phyloP scores from a whole-genome alignment of 2,797 vertebrate genomes.

The Cynodonichthys magdalenae region DNA sequence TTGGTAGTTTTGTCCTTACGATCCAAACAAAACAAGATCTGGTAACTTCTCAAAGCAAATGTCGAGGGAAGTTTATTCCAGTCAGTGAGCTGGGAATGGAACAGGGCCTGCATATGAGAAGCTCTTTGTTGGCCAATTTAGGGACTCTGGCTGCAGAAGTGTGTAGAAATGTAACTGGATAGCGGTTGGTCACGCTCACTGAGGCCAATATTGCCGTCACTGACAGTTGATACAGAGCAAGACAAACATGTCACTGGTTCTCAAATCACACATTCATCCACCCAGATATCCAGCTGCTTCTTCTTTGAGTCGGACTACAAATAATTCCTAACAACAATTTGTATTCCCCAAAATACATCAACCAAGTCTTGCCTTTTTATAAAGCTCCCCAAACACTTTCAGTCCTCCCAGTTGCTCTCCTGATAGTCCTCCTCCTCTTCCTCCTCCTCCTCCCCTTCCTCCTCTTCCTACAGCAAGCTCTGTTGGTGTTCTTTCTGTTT shows the following conservation, averaged over 20 bases:
- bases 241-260: constrained; percentile 24
- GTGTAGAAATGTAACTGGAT: constrained; percentile 33
- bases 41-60: constrained; percentile 7
- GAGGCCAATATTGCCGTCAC: constrained; percentile 22
- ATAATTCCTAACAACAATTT: constrained; percentile 4
- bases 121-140: constrained; percentile 41
- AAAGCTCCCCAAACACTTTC: constrained; percentile 28
- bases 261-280: constrained; percentile 18
- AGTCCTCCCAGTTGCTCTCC: constrained; percentile 25
- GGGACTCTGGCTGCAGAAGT: constrained; percentile 14
- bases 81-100: constrained; percentile 27
- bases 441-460: constrained; percentile 18
- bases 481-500: constrained; percentile 44
- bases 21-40: constrained; percentile 10
- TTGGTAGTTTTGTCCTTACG: neutral
- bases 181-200: constrained; percentile 53
- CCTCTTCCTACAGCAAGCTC: constrained; percentile 33
- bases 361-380: constrained; percentile 10
- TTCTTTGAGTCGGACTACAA: constrained; percentile 4
- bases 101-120: constrained; percentile 18
- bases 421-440: constrained; percentile 6
- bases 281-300: constrained; percentile 4
- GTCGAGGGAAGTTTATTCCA: constrained; percentile 2
- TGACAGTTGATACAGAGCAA: constrained; percentile 16
- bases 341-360: constrained; percentile 25